phyloP scores from a whole-genome alignment of 2,797 vertebrate genomes.

The Gallinago stenura region DNA sequence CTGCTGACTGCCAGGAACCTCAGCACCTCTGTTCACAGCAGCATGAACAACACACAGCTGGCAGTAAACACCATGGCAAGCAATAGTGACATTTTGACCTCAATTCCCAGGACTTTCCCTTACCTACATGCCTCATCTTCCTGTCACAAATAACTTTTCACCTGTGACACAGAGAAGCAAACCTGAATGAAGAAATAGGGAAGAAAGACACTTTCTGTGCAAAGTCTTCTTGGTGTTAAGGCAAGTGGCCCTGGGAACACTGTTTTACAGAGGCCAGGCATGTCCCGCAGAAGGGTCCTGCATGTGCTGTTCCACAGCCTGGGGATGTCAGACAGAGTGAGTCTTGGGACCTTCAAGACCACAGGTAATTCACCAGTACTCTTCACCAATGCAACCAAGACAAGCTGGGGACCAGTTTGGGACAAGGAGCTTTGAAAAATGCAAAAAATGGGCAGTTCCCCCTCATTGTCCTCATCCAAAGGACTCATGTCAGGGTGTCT shows the following conservation, averaged over 20 bases:
- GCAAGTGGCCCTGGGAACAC: neutral
- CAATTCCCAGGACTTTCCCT: neutral
- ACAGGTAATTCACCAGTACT: neutral
- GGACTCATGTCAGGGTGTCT: neutral
- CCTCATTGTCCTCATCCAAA: neutral
- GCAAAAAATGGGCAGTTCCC: neutral
- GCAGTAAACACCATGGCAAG: neutral
- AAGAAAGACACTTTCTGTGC: neutral
- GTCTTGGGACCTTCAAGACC: neutral
- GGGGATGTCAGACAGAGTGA: neutral
- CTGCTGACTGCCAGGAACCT: neutral
- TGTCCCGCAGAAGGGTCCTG: neutral
- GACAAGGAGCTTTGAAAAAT: neutral
- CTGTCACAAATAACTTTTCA: neutral
- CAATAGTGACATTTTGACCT: neutral
- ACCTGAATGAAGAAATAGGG: neutral
- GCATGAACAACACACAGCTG: neutral
- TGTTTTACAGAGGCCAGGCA: neutral
- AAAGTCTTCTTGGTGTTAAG: neutral
- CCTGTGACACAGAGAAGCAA: neutral
- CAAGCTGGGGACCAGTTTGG: neutral
- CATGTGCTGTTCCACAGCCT: fast-evolving
- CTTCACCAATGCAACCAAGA: neutral
- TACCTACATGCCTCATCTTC: neutral
- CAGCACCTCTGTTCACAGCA: neutral